Base-by-base conservation (phyloP, 2,797 vertebrate genomes). In the Pogoniulus pusillus region DNA sequence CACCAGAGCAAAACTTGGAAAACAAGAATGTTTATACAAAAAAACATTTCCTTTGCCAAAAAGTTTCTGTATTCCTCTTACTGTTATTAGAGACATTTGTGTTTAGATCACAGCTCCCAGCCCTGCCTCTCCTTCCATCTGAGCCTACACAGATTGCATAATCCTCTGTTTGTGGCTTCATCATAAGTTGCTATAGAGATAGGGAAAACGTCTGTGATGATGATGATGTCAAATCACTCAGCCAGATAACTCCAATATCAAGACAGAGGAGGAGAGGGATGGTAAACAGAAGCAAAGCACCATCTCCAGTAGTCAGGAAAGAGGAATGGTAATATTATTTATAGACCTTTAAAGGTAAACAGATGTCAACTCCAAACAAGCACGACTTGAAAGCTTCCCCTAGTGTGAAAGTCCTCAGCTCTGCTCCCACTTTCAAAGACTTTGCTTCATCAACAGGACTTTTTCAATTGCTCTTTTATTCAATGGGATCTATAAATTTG, bases 291-390 rank as follows among this genome's bases (percentile, higher is more conserved):
- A 83, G 89, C 82, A 96, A 94, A 91, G 74, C 51, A 91, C 95
- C 90, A 78, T 93, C 90, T 93, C 91, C 89, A 92, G 86, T 45
- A 96, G 93, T 93, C 85, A 92, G 91, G 87, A 95, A 95, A 97
- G 87, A 94, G 34, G 60, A 90, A n/a, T 59, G 91, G 94, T 95
- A 89, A 95, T 95, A 95, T 97, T 96, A 96, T 97, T 97, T 96
- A 95, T 94, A 94, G 94, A 85, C 94, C 87, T 96, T 87, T 95
- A 96, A 94, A 96, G 92, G 93, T 94, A 94, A 93, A 63, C 58
- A 88, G 88, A 85, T 94, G 79, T n/a, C 79, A 92, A 76, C 89
- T 96, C 86, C 91, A 93, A 93, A 84, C 30, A 26, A 94, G 71
- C 9, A 14, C 6, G 7, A 71, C 84, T 93, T 91, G 86, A 91